Conservation (phyloP, 2,888 invertebrate species). For the Chesias legatella region DNA sequence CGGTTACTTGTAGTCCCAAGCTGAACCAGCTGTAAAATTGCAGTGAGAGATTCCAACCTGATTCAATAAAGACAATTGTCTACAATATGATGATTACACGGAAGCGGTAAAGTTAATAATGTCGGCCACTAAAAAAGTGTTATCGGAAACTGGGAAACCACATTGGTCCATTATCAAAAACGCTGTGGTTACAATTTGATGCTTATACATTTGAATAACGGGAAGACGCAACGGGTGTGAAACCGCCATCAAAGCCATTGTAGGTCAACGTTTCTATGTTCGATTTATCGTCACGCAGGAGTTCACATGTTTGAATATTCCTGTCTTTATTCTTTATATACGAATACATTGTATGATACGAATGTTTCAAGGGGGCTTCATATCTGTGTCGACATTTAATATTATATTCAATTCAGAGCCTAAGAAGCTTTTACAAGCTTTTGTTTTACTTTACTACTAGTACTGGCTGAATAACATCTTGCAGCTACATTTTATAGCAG, state of each 20-base stretch:
- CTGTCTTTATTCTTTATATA: conserved; percentile 4
- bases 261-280: conserved; percentile 26
- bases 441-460: too few species aligned
- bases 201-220: conserved; percentile 8
- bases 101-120: conserved; percentile 13
- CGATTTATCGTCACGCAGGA: conserved; percentile 21
- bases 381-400: too few species aligned
- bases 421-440: too few species aligned
- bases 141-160: conserved; percentile 19
- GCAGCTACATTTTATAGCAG: too few species aligned
- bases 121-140: conserved; percentile 9
- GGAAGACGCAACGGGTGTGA: conserved; percentile 12
- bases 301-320: conserved; percentile 7
- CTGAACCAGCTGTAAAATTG: too few species aligned
- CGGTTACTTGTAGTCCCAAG: neutral
- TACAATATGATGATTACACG: conserved; percentile 1
- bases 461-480: too few species aligned
- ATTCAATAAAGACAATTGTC: too few species aligned
- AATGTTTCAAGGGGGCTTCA: too few species aligned
- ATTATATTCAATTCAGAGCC: too few species aligned
- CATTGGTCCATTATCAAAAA: conserved; percentile 15
- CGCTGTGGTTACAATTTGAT: conserved; percentile 19
- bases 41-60: too few species aligned
- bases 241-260: conserved; percentile 16
- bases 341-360: too few species aligned